These are phyloP conservation scores for Yponomeuta malinellus DNA, from an alignment of 2,888 invertebrate genomes.

Conservation along the genomic window DNA sequence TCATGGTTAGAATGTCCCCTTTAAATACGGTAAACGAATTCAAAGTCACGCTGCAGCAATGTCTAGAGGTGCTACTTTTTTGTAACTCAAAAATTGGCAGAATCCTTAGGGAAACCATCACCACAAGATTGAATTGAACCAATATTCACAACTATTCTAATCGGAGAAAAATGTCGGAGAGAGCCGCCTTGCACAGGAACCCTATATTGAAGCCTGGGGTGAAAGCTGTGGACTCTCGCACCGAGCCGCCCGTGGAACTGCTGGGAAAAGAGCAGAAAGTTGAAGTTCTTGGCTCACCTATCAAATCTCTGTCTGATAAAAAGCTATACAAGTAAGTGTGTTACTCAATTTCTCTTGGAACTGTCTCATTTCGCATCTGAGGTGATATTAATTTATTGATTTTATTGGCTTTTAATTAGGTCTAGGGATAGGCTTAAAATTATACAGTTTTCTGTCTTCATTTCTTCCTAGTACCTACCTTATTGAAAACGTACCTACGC, in stretches of 20 bases:
- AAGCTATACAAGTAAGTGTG: conserved; percentile 82
- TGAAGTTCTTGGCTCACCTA: conserved; percentile 72
- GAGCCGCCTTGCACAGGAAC: conserved; percentile 50
- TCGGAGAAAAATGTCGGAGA: conserved; percentile 49
- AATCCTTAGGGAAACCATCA: conserved; percentile 24
- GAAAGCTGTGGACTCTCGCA: conserved; percentile 22
- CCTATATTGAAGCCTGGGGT: conserved; percentile 43
- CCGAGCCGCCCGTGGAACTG: conserved; percentile 36
- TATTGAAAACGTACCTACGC: too few relatives aligned
- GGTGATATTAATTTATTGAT: too few relatives aligned
- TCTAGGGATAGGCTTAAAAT: neutral
- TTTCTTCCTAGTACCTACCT: too few relatives aligned
- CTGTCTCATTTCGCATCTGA: neutral
- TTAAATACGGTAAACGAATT: too few relatives aligned
- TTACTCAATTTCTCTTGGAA: neutral
- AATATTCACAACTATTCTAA: conserved; percentile 21
- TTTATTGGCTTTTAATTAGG: neutral
- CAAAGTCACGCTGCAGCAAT: too few relatives aligned
- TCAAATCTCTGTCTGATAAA: conserved; percentile 84
- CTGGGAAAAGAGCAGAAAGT: conserved; percentile 54
- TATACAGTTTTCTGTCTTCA: too few relatives aligned
- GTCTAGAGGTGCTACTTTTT: neutral
- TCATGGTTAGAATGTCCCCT: too few relatives aligned
- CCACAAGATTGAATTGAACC: too few relatives aligned
- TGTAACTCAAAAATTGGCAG: neutral